Conservation (phyloP, 2,888 invertebrate species). For the Drosophila tanythrix region DNA sequence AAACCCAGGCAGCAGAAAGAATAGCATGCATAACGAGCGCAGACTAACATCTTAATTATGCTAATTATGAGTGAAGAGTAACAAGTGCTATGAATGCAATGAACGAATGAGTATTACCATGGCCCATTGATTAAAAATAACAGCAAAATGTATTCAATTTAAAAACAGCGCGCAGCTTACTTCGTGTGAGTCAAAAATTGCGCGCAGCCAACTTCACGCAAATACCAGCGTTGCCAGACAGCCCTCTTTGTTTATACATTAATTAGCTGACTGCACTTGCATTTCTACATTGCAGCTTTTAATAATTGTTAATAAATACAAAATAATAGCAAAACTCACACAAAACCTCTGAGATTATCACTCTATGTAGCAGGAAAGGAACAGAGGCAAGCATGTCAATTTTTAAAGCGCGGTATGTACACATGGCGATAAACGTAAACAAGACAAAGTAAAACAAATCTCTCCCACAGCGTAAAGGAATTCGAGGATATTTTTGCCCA, state of each 20-base stretch:
- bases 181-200: conserved; percentile 23
- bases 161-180: conserved; percentile 23
- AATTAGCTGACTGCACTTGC: conserved; percentile 50
- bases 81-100: conserved; percentile 14
- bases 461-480: conserved; percentile 89
- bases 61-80: conserved; percentile 21
- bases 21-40: conserved; percentile 33
- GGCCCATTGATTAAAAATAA: conserved; percentile 32
- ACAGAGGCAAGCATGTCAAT: conserved; percentile 77
- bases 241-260: conserved; percentile 7
- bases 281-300: conserved; percentile 35
- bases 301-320: conserved; percentile 37
- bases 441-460: conserved; percentile 70
- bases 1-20: conserved; percentile 36
- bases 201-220: conserved; percentile 37
- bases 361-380: conserved; percentile 43
- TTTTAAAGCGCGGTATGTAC: conserved; percentile 83
- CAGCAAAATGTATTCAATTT: conserved; percentile 8
- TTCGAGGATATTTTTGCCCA: conserved; percentile 90
- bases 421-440: conserved; percentile 9
- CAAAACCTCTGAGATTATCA: conserved; percentile 13
- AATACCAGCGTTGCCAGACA: conserved; percentile 33
- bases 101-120: conserved; percentile 24
- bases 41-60: conserved; percentile 34
- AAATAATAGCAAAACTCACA: conserved; percentile 33